A percentile compares a stretch with the other conserved stretches of the same genome.
These are phyloP conservation scores for Gallinago solitaria DNA, from an alignment of 2,797 vertebrate species.

Conservation along the genomic window DNA sequence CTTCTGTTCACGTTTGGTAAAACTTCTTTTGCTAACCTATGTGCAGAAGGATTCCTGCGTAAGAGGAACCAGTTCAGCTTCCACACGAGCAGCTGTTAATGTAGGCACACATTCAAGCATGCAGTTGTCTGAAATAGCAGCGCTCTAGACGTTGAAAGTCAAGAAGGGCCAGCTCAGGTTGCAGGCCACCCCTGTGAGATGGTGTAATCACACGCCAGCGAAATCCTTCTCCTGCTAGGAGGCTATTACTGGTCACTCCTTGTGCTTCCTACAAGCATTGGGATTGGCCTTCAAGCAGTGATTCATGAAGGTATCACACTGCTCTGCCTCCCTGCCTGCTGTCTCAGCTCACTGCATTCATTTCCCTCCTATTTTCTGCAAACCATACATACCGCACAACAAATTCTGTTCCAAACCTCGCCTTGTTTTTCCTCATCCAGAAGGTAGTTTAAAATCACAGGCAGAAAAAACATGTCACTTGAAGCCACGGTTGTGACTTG, in stretches of 20 bases:
- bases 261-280: accelerated
- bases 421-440: background rate
- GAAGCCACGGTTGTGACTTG: background rate
- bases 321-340: background rate
- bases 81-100: slow-evolving; percentile 48
- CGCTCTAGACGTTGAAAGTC: background rate
- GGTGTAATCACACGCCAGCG: slow-evolving; percentile 4
- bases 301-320: slow-evolving; percentile 7
- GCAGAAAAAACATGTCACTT: background rate
- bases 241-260: background rate
- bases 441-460: background rate
- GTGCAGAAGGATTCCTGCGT: background rate
- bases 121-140: slow-evolving; percentile 61
- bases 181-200: slow-evolving; percentile 19
- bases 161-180: slow-evolving; percentile 57
- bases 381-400: background rate
- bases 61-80: background rate
- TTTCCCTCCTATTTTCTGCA: background rate
- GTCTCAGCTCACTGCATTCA: background rate
- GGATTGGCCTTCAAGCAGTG: slow-evolving; percentile 1
- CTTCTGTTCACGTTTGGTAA: background rate
- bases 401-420: background rate
- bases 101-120: slow-evolving; percentile 42
- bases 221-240: slow-evolving; percentile 27
- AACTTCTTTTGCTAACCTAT: slow-evolving; percentile 1